A percentile compares a stretch with the other conserved stretches of the same genome.
Evolutionary conservation across 2,797 vertebrate species (phyloP).

Genomic region (Anisognathus igniventris): DNA sequence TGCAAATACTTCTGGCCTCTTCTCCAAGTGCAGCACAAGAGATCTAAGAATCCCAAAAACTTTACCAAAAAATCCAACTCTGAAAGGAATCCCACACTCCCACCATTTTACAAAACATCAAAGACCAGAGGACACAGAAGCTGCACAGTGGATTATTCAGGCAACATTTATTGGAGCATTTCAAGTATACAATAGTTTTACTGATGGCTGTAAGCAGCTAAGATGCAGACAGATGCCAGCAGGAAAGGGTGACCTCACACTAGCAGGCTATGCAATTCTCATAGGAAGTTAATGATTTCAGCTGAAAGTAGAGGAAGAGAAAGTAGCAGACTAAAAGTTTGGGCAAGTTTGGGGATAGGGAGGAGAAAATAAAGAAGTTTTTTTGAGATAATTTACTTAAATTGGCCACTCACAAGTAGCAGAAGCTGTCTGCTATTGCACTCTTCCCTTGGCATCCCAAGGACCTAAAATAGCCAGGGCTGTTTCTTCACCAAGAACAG

Average conservation of each 20-base stretch:
- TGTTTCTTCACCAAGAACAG: not conserved
- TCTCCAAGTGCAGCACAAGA: not conserved
- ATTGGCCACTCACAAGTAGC: not conserved
- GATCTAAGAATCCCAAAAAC: not conserved
- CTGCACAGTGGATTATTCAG: constrained; percentile 12
- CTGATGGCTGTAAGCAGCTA: not conserved
- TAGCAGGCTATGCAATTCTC: not conserved
- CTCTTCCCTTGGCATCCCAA: not conserved
- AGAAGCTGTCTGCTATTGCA: constrained; percentile 30
- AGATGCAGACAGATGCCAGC: constrained; percentile 2
- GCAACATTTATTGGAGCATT: constrained; percentile 61
- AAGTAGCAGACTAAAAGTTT: not conserved
- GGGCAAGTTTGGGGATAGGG: not conserved
- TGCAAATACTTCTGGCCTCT: not conserved
- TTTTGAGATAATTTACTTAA: not conserved
- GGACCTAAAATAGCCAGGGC: not conserved
- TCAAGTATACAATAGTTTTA: constrained; percentile 53
- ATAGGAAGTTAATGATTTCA: not conserved
- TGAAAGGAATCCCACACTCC: not conserved
- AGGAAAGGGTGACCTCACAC: constrained; percentile 6
- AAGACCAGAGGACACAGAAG: not conserved
- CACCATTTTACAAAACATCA: not conserved
- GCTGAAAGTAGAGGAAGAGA: not conserved
- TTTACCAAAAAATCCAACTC: not conserved
- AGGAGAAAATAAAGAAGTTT: not conserved